Percentiles rank a stretch among this genome's conserved stretches.
phyloP scores from a whole-genome alignment of 1,140 invertebrate species.

The Protaetia brevitarsis region DNA sequence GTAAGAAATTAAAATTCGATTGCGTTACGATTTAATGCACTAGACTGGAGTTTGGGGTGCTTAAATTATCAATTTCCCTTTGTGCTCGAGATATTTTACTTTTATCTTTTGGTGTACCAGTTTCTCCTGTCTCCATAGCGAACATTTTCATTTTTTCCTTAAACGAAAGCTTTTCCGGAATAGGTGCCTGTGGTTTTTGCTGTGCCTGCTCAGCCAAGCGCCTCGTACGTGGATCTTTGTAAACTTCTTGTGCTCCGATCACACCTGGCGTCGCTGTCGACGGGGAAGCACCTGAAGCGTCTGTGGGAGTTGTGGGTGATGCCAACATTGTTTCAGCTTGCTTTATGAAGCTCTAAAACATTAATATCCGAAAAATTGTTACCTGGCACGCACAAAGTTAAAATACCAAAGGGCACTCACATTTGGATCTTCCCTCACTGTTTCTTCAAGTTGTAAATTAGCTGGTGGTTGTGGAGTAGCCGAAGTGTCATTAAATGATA shows the following conservation, averaged over 20 bases:
- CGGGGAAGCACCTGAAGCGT: constrained; percentile 52
- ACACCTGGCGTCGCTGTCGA: constrained; percentile 77
- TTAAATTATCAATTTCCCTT: constrained; percentile 79
- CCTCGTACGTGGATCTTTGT: constrained; percentile 81
- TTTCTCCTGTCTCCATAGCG: constrained; percentile 86
- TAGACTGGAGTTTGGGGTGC: constrained; percentile 49
- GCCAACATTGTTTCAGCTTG: constrained; percentile 74
- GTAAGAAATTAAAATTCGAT: neutral
- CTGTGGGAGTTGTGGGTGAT: constrained; percentile 66
- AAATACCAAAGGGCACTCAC: too few relatives aligned
- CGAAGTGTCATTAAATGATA: constrained; percentile 46
- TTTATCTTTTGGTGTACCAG: constrained; percentile 84
- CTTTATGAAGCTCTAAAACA: constrained; percentile 71
- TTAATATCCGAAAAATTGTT: neutral
- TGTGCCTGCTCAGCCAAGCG: constrained; percentile 76
- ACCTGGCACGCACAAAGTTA: neutral
- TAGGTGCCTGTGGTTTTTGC: constrained; percentile 60
- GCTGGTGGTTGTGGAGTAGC: constrained; percentile 44
- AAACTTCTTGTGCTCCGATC: constrained; percentile 91
- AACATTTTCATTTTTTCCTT: constrained; percentile 98
- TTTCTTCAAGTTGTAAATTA: constrained; percentile 51
- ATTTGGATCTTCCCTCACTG: constrained; percentile 74
- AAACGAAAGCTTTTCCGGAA: constrained; percentile 88
- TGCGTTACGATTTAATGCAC: too few relatives aligned
- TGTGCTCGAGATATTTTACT: constrained; percentile 91